Evolutionary conservation across 2,888 invertebrate genomes (phyloP), one percentile per base, ranked within the genome.

Genomic region (Drosophila yooni): DNA sequence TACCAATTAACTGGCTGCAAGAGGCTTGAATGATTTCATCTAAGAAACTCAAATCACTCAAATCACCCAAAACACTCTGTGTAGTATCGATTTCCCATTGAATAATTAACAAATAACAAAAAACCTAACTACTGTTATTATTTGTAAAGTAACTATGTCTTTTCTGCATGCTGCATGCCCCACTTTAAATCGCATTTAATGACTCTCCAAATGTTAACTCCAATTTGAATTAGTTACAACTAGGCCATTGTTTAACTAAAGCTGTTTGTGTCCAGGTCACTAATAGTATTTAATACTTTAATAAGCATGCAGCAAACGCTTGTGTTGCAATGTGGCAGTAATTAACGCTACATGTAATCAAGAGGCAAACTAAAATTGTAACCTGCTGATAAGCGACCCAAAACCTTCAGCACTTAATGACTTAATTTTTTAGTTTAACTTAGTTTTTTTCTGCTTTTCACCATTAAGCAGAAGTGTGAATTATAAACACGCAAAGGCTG

Each of bases 401-500:
- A 56, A 60, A 65, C 53, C 53, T 62, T 60, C 65, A 53, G 38
- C 58, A 46, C 65, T 70, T 87, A 83, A 83, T 87, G 85, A 72
- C 83, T 83, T 84, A 38, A 83, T 83, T 87, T 66, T 64, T 68
- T 60, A 33, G 63, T 38, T 58, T n/a, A 38, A 43, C 48, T 63
- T 63, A 25, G 18, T 43, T 46, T 59, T 29, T 11, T 33, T 40
- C 7, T 43, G 3, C 25, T 34, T 29, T 68, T 63, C 70, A 61
- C 46, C 82, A 70, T 78, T 82, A 69, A 85, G 60, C 64, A 74
- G 68, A 88, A 85, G 85, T 85, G 85, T 88, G 88, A 85, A 88
- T 88, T 85, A 88, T 83, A 82, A 88, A 75, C 85, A 85, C 88
- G 85, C 85, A 86, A 88, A 69, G 72, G 53, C 54, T 56, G 75